Evolutionary conservation across 1,140 invertebrate genomes (phyloP).

Genomic region (Tribolium madens): DNA sequence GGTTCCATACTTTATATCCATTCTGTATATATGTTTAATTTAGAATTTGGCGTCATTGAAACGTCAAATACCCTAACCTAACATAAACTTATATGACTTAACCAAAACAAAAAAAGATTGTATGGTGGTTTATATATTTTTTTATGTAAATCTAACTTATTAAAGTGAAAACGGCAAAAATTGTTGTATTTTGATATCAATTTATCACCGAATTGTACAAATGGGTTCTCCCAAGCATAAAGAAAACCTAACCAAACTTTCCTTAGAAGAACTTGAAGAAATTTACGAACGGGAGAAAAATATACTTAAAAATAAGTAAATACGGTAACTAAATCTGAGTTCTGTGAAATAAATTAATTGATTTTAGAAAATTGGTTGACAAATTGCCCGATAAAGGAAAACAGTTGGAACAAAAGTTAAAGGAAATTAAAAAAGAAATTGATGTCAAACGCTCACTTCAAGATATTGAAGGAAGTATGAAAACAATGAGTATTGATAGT

Average conservation of each 20-base stretch:
- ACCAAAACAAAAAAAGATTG: no score
- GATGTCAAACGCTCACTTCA: neutral
- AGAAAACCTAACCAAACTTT: neutral
- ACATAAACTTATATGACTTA: no score
- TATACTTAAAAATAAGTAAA: conserved; percentile 16
- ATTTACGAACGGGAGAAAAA: neutral
- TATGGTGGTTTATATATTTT: no score
- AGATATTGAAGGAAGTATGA: neutral
- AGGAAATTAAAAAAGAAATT: neutral
- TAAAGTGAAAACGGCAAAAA: no score
- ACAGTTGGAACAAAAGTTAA: neutral
- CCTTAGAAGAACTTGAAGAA: conserved; percentile 11
- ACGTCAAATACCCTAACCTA: no score
- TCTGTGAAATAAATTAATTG: neutral
- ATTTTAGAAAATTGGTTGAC: neutral
- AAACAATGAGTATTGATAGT: neutral
- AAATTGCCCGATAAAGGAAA: conserved; percentile 1
- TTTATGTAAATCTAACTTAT: no score
- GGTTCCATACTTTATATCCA: no score
- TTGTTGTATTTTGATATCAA: no score
- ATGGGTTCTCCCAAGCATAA: neutral
- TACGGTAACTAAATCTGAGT: no score
- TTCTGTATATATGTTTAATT: no score
- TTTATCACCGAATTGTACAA: neutral
- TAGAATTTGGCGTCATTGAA: no score